These are phyloP conservation scores for Psittacula cyanocephala DNA, from an alignment of 2,113 vertebrate species.

Conservation along the genomic window DNA sequence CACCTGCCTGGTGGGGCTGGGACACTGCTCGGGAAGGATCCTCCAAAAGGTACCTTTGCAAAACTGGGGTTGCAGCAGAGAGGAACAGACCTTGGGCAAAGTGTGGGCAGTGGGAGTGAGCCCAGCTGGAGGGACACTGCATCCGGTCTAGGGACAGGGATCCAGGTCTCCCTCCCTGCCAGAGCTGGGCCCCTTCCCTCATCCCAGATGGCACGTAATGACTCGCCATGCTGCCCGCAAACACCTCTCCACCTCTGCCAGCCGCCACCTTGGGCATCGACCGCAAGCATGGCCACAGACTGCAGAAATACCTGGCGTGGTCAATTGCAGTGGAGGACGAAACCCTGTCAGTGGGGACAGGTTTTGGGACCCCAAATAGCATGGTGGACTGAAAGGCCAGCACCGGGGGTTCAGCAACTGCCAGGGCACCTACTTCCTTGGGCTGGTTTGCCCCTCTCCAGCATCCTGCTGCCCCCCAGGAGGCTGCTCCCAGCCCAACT, in stretches of 20 bases:
- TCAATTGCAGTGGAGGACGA: not conserved
- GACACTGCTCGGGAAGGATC: not conserved
- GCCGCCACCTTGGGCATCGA: not conserved
- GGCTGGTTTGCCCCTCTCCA: not conserved
- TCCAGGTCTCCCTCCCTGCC: not conserved
- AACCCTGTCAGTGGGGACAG: not conserved
- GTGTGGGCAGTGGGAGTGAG: not conserved
- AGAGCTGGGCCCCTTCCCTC: not conserved
- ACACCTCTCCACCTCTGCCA: not conserved
- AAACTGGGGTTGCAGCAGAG: not conserved
- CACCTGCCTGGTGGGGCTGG: rapidly evolving
- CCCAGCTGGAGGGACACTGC: rapidly evolving
- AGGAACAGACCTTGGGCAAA: not conserved
- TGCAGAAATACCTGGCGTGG: rapidly evolving
- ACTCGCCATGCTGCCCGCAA: not conserved
- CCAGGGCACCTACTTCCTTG: not conserved
- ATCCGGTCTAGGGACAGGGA: not conserved
- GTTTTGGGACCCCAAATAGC: not conserved
- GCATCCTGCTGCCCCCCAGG: rapidly evolving
- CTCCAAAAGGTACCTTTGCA: not conserved
- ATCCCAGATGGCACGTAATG: rapidly evolving
- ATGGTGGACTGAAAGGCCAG: not conserved
- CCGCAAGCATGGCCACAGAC: rapidly evolving
- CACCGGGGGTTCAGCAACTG: not conserved
- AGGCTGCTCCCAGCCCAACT: not conserved